Base-by-base conservation (phyloP, 2,113 vertebrate genomes). In the Rhinolophus sinicus region DNA sequence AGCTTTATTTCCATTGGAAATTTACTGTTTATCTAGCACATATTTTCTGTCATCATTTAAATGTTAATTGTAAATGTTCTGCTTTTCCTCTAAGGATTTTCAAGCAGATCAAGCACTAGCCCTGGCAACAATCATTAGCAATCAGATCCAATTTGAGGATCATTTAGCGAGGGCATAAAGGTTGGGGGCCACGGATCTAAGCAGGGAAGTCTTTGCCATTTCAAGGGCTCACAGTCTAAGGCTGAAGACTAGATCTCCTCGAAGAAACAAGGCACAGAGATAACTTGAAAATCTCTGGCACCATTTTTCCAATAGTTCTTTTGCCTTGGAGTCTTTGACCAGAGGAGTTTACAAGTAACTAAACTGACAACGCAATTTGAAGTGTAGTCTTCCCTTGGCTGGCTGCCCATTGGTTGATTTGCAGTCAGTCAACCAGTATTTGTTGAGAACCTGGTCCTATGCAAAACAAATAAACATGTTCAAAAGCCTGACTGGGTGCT, bases 61-160 rank as follows among this genome's bases (percentile, higher is more conserved):
- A 93, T 75, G 75, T 94, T 93, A 81, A 77, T 85, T 77, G 70
- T 84, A 85, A 47, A 93, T 86, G 52, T n/a, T 73, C 88, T 86
- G 77, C 13, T 69, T 96, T 97, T 91, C 85, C 95, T 94, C 38
- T 91, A 44, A 90, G 56, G 50, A 91, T 89, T 97, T 95, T 91
- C 52, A 89, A 87, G 96, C 73, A 89, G 82, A 86, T 75, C 76
- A 30, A 90, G 73, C 88, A 72, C n/a, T 70, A 89, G 64, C 40
- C 8, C 22, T 38, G 35, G 50, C 21, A 13, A 50, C 70, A 88
- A 80, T 94, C 83, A 84, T 81, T 93, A 92, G 76, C 47, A 90
- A 81, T 96, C 75, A 95, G 93, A 90, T 85, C 28, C 94, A 95
- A 81, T 95, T 88, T 3, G 22, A 73, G 80, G 33, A 85, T 93